These are phyloP conservation scores for Phalacrocorax pelagicus DNA, from an alignment of 2,113 vertebrate species.

Conservation along the genomic window DNA sequence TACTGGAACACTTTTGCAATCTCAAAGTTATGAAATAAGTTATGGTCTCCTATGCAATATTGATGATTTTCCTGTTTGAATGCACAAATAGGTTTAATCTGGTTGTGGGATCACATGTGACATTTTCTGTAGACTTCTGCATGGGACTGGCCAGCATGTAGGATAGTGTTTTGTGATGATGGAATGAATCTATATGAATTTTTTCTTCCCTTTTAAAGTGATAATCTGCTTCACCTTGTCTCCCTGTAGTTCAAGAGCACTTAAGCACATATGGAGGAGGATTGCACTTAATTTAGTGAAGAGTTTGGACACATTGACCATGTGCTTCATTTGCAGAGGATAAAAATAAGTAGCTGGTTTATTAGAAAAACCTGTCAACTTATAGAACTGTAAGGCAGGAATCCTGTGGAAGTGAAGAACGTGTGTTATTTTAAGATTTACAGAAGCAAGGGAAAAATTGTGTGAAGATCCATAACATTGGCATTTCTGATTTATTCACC, in stretches of 20 bases:
- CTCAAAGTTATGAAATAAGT: not conserved
- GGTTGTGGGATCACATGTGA: not conserved
- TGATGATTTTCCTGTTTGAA: not conserved
- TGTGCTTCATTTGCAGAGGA: not conserved
- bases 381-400: not conserved
- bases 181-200: not conserved
- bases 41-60: not conserved
- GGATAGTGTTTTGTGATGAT: not conserved
- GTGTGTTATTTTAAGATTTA: not conserved
- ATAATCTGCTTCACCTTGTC: not conserved
- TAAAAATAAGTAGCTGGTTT: constrained; percentile 5
- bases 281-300: not conserved
- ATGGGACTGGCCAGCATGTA: not conserved
- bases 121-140: not conserved
- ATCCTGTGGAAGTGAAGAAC: not conserved
- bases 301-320: not conserved
- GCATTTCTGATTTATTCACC: not conserved
- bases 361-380: not conserved
- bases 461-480: not conserved
- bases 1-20: not conserved
- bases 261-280: rapidly evolving
- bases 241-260: not conserved
- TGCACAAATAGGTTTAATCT: not conserved
- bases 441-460: not conserved
- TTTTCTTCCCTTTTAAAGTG: not conserved